Base-by-base conservation (phyloP, 2,888 invertebrate genomes). In the Leucoptera coffeella region DNA sequence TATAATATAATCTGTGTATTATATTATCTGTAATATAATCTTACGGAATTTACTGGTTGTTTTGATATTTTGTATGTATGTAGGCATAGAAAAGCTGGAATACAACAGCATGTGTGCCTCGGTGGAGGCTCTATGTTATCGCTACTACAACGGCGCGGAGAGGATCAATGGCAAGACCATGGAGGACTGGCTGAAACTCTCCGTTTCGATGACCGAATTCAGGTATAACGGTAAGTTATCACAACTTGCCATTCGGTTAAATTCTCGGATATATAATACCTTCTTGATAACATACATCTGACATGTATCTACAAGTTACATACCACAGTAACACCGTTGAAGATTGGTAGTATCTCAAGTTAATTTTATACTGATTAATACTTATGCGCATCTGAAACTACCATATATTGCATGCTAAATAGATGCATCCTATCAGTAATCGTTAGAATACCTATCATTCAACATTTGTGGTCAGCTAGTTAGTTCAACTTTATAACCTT, bases 141-240 rank as follows among this genome's bases (percentile, higher is more conserved):
- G 75, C 9, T 71, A 77, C 45, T 80, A 78, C 50, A 76, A 73
- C 45, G 47, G 64, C 3, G 35, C 44, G 3, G 75, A 80, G 56
- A 55, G 77, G 9, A 47, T 80, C 1, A 64, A 74, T 38, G 76
- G 77, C 1, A 57, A 64, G 6, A 44, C 72, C 1, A 77, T 81
- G 77, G 77, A 79, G 34, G 80, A 81, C 9, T 81, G 80, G 80
- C 54, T 80, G 10, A 64, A 77, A 23, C 76, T 65, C 37, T 75
- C 78, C 25, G 59, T 80, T 1, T 75, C 77, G 9, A 65, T 76
- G 12, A 55, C 62, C 0, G 57, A 64, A 13, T 67, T 69, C 29
- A 52, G 47, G 26, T 47, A 36, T 23, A 44, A 49, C 34, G 64
- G 62, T 65, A 30, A 28, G 44, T 31, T 4, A n/a, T n/a, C n/a